These are phyloP conservation scores for Corythoichthys intestinalis DNA, from an alignment of 2,113 vertebrate species.

Conservation along the genomic window DNA sequence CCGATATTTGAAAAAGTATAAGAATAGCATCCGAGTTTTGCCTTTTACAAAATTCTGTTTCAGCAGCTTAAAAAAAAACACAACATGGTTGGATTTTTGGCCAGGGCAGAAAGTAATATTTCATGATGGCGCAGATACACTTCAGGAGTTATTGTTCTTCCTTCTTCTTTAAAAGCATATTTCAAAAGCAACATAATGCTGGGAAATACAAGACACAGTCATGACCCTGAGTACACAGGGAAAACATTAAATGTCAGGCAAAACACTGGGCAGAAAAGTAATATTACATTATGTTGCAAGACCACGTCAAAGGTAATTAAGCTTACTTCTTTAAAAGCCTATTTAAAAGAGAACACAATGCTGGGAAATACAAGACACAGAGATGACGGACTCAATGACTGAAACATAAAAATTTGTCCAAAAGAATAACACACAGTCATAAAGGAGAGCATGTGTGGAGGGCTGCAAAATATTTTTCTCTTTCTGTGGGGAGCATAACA, in stretches of 20 bases:
- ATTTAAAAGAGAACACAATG: no score
- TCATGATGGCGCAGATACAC: neutral
- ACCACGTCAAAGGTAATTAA: no score
- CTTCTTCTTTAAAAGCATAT: neutral
- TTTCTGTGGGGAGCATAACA: no score
- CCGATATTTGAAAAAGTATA: constrained; percentile 9
- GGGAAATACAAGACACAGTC: neutral
- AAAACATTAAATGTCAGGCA: neutral
- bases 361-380: no score
- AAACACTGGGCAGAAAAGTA: neutral
- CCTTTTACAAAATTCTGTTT: neutral
- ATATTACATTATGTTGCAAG: no score
- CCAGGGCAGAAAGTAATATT: neutral
- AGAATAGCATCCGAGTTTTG: neutral
- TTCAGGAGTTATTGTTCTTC: neutral
- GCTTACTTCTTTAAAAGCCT: no score
- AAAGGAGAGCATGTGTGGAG: no score
- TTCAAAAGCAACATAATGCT: neutral
- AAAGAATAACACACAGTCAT: no score
- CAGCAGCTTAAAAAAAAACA: neutral
- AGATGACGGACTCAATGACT: no score
- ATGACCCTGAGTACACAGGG: neutral
- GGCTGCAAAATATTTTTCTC: no score
- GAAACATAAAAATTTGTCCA: no score
- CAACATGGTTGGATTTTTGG: neutral